phyloP scores from a whole-genome alignment of 2,797 vertebrate genomes.

The Malacoctenus gilli region DNA sequence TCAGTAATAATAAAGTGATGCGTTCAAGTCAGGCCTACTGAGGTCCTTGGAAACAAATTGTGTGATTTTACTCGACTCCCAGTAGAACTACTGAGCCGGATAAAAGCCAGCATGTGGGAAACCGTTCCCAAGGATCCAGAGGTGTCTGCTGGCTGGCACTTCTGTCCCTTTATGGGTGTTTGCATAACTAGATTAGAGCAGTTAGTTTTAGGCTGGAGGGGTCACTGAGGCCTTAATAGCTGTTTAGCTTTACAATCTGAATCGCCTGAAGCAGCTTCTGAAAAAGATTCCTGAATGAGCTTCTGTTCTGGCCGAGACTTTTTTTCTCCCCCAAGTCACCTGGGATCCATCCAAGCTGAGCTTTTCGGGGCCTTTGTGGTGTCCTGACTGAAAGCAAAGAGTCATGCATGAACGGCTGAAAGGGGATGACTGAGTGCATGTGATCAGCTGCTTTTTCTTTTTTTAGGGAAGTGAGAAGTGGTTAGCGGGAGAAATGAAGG shows the following conservation, averaged over 20 bases:
- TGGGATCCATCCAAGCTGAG: conserved; percentile 2
- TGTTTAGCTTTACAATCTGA: conserved; percentile 40
- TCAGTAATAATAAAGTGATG: not conserved
- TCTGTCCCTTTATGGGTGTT: conserved; percentile 28
- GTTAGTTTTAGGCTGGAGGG: conserved; percentile 55
- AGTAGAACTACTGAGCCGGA: conserved; percentile 6
- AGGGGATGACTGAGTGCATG: not conserved
- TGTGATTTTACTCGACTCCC: conserved; percentile 10
- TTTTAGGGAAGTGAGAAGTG: not conserved
- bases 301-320: conserved; percentile 22
- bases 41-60: conserved; percentile 10
- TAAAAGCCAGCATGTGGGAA: conserved; percentile 30
- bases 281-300: conserved; percentile 51
- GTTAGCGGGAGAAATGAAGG: not conserved
- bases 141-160: conserved; percentile 29
- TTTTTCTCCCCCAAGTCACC: conserved; percentile 23
- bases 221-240: conserved; percentile 44
- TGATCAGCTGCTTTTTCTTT: not conserved
- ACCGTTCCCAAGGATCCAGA: conserved; percentile 30
- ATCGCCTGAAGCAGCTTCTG: conserved; percentile 42
- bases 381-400: not conserved
- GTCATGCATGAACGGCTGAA: conserved; percentile 11
- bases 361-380: not conserved
- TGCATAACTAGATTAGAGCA: conserved; percentile 61
- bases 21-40: not conserved